Base-by-base conservation (phyloP, 2,888 invertebrate species). In the Lasioglossum lativentre region DNA sequence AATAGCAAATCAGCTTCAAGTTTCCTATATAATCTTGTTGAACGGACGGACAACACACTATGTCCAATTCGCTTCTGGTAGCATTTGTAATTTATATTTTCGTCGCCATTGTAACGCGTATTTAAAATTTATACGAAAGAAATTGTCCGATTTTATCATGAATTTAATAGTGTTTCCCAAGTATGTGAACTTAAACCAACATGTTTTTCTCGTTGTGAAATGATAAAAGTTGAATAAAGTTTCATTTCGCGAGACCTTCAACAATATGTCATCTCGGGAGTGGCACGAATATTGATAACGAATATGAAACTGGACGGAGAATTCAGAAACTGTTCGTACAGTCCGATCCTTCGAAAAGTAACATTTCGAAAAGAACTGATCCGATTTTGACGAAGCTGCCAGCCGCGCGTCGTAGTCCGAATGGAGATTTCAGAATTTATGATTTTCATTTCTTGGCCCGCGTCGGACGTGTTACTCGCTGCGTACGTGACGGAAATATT, bases 401-500 rank as follows among this genome's bases (percentile, higher is more conserved):
- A 40, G 68, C 76, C 75, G 75, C 34, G 34, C 30, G 86, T 42
- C 75, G 83, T 86, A 56, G 82, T 72, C 52, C 68, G 82, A 86
- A 91, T 86, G 85, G 85, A 89, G 87, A 91, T 88, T 86, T 87
- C 42, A 14, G 79, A 91, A 93, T 93, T 93, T 92, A 92, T 92
- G 92, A 89, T 89, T 92, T 93, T 92, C 91, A 91, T 93, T 93
- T 92, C 90, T 91, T 86, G 86, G 88, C 78, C 81, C 71, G 83
- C 38, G 79, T 82, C 78, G 89, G 88, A 92, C 90, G 87, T 89
- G 89, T 91, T 89, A 87, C 85, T 80, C 85, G 87, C 45, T 56
- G 12, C 23, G 87, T 78, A 90, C 92, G 92, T 92, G 92, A 92
- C 85, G 77, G 59, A 89, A 91, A 90, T 92, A 91, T 85, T 90